Conservation (phyloP, 2,113 vertebrate genomes). For the Oxyura jamaicensis region DNA sequence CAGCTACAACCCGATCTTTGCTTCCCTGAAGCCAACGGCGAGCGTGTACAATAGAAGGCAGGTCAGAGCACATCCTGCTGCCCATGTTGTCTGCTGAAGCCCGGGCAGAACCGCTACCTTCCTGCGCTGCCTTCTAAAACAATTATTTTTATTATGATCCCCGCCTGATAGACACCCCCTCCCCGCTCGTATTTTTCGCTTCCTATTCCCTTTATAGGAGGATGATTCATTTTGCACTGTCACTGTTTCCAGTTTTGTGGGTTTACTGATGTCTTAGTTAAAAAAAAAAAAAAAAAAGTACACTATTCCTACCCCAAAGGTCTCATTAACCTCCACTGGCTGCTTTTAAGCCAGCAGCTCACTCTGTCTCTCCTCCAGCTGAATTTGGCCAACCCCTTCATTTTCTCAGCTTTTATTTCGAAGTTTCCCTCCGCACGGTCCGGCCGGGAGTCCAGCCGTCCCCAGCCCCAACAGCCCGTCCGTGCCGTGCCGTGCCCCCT, state of each 20-base stretch:
- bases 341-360: slow-evolving; percentile 60
- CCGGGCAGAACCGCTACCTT: not conserved
- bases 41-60: slow-evolving; percentile 28
- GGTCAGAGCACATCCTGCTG: slow-evolving; percentile 26
- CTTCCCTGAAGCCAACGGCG: not conserved
- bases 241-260: slow-evolving; percentile 68
- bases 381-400: slow-evolving; percentile 50
- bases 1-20: not conserved
- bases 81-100: slow-evolving; percentile 13
- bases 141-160: not conserved
- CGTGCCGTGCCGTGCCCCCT: not conserved
- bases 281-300: not conserved
- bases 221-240: slow-evolving; percentile 71
- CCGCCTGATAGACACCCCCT: slow-evolving; percentile 66
- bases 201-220: slow-evolving; percentile 61
- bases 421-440: not conserved
- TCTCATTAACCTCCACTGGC: slow-evolving; percentile 56
- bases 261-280: slow-evolving; percentile 69
- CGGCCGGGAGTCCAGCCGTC: not conserved
- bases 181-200: slow-evolving; percentile 53
- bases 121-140: not conserved
- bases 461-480: not conserved
- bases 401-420: slow-evolving; percentile 41
- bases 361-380: slow-evolving; percentile 10
- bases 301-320: slow-evolving; percentile 42